Base-by-base conservation (phyloP, 2,888 invertebrate genomes). In the Trachelus tabidus region DNA sequence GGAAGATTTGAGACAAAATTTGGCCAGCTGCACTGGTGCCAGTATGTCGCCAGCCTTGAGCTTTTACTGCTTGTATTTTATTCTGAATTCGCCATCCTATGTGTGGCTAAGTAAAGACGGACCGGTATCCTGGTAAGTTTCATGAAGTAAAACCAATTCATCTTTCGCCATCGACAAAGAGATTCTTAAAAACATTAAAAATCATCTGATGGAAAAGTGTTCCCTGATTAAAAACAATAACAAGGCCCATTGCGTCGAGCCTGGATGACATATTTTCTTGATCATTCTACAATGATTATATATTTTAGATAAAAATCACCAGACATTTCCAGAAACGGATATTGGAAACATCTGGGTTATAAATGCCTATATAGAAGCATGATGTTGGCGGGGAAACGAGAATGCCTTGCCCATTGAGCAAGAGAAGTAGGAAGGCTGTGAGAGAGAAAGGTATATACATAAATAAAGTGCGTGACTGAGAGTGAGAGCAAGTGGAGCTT, bases 21-120 rank as follows among this genome's bases (percentile, higher is more conserved):
- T 85, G 79, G 81, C 80, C 84, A 74, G 80, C 78, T 80, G 81
- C 82, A 81, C 79, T 81, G 85, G 85, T 84, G 85, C 84, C 85
- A 85, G 83, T 85, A 79, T 84, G 85, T 86, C 85, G 85, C 80
- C 81, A 80, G 77, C 73, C 79, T 82, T 82, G 81, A 77, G 75
- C 79, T 77, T 75, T 80, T 81, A 68, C 76, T 79, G 34, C 34
- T 78, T 75, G 75, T 77, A 73, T 76, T 80, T 77, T 79, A 77
- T 78, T 79, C 78, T 77, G 77, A 79, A 34, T 31, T 33, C 71
- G 71, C 31, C 31, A 12, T 33, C 31, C 12, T 71, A 3, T 30
- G 31, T 33, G 31, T 15, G 6, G 71, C 71, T 31, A 15, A 34
- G 34, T 71, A 31, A 34, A 31, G 71, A 31, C 71, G 31, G 31